Conservation (phyloP, 2,888 invertebrate species). For the Eilema caniola region DNA sequence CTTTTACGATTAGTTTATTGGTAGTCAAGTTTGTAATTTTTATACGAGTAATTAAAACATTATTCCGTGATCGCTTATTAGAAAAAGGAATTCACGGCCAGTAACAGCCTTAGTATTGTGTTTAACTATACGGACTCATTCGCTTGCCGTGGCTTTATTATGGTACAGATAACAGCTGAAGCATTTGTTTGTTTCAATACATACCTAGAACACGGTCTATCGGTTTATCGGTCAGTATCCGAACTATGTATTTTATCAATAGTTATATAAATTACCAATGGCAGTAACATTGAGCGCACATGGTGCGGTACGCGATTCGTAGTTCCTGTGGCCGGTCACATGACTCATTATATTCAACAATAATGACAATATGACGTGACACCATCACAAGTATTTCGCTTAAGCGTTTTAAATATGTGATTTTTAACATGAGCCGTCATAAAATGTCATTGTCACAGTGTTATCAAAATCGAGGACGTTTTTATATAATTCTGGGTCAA, state of each 20-base stretch:
- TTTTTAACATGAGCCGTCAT: slow-evolving; percentile 63
- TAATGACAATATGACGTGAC: slow-evolving; percentile 22
- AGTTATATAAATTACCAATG: slow-evolving; percentile 15
- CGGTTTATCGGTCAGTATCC: slow-evolving; percentile 35
- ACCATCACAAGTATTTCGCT: slow-evolving; percentile 24
- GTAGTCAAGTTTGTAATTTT: not conserved
- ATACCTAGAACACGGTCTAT: not conserved
- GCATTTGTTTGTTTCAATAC: slow-evolving; percentile 15
- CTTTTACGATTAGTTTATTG: not conserved
- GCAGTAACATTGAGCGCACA: slow-evolving; percentile 19
- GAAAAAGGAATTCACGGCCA: slow-evolving; percentile 6
- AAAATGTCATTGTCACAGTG: slow-evolving; percentile 83
- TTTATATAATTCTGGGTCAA: slow-evolving; percentile 87
- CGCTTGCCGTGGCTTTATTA: not conserved
- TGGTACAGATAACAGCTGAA: slow-evolving; percentile 12
- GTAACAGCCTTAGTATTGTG: not conserved
- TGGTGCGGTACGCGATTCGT: slow-evolving; percentile 24
- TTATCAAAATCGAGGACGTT: slow-evolving; percentile 82
- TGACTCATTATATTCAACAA: slow-evolving; percentile 21
- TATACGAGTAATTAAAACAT: not conserved
- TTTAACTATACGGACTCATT: not conserved
- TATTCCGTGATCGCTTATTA: not conserved
- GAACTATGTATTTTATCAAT: slow-evolving; percentile 27
- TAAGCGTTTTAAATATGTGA: slow-evolving; percentile 22
- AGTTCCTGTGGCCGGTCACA: slow-evolving; percentile 27